Base-by-base conservation (phyloP, 2,888 invertebrate species). In the Corythucha ciliata region DNA sequence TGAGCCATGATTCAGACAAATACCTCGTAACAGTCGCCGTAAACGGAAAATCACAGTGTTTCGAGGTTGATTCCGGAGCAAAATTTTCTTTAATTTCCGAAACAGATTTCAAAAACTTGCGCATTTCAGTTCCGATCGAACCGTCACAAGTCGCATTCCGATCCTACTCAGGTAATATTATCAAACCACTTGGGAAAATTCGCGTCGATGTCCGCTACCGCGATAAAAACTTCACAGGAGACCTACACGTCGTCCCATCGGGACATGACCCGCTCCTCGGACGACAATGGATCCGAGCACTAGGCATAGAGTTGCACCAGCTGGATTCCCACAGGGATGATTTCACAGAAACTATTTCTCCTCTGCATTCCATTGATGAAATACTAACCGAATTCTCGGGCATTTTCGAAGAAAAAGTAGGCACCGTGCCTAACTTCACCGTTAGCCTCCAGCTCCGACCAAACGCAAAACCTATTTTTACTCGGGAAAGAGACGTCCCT, bases 241-340 rank as follows among this genome's bases (percentile, higher is more conserved):
- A 48, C 39, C 14, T 48, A 14, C 16, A 40, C 48, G 14, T 48
- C 10, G 48, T 39, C 2, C 26, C 40, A 16, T 4, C 48, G 4
- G 48, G 48, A 3, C 40, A 48, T 29, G 25, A 39, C 12, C 16
- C 48, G 4, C 24, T 39, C 12, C 40, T 48, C 6, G 48, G 40
- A 25, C 48, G 40, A 18, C 40, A 48, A 16, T 48, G 39, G 48
- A 48, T 40, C 6, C 22, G 48, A 24, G 37, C 5, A 16, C 24
- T 48, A 18, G 48, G 29, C 7, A 48, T 48, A 14, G 40, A 48
- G 18, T 21, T 48, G 20, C 16, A 40, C 8, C 25, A 48, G 27
- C 33, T 48, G 4, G 48, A 48, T 40, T 16, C 40, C 12, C 16
- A 40, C 12, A 6, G 5, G 24, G 4, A n/a, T 4, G 3, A 10